Evolutionary conservation across 1,140 invertebrate species (phyloP), one percentile per base, ranked within the genome.

Genomic region (Drosophila lacertosa): DNA sequence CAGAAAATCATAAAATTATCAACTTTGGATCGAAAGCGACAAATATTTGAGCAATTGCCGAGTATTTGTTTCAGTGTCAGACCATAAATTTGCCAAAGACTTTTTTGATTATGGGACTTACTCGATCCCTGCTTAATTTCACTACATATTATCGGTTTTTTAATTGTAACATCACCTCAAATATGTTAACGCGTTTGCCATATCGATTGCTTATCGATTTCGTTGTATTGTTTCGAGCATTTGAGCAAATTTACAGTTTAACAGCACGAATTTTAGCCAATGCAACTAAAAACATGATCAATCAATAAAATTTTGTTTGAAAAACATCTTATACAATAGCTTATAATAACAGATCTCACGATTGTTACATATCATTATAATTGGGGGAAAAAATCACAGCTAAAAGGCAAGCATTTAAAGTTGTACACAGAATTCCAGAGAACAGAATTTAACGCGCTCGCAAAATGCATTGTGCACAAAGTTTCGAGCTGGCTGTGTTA

Each of bases 331-430:
- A 22, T 15, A 13, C 22, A 29, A 48, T 29, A 51, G 16, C 16
- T 26, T 60, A 67, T 44, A 60, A 29, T 60, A 60, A 68, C 26
- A 50, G 24, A 58, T 42, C 40, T 11, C 16, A 7, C 39, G 39
- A 40, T 10, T 40, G 16, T 51, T 63, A 53, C 9, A 50, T 55
- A 39, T 40, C 9, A n/a, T 11, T 48, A 22, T 51, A 39, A 16
- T 45, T 26, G 13, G 32, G 48, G 22, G 24, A 35, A 24, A 65
- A 39, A 88, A 86, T 86, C 81, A 86, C 81, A 86, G 81, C 82
- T 88, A 86, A 88, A 86, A 88, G 81, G 81, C 81, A 86, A 86
- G 81, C 74, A 88, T 88, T 57, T 16, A 64, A 88, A 81, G 65
- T 81, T 73, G 58, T 57, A 77, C 60, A 67, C 32, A 47, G 40